Evolutionary conservation across 2,797 vertebrate species (phyloP).

Genomic region (Parauchenoglanis ngamensis): DNA sequence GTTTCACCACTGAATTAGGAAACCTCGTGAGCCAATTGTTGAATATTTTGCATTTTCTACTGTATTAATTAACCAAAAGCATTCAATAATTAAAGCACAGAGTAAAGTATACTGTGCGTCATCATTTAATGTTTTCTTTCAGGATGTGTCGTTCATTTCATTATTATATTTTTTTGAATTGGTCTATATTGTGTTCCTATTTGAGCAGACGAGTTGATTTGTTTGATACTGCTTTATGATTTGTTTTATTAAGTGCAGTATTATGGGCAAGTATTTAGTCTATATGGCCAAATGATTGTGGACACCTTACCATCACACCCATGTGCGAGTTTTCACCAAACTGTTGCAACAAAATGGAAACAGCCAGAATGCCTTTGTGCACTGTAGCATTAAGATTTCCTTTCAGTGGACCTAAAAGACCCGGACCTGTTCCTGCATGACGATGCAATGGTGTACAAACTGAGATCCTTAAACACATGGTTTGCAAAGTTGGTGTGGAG

Average conservation of each 20-base stretch:
- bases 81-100: background rate
- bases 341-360: background rate
- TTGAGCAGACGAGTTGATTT: background rate
- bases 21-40: background rate
- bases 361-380: background rate
- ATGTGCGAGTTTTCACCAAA: background rate
- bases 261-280: background rate
- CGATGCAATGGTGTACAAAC: background rate
- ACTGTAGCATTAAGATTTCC: background rate
- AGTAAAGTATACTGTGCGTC: background rate
- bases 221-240: background rate
- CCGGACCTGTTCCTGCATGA: background rate
- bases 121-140: background rate
- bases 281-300: background rate
- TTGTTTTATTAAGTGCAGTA: background rate
- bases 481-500: background rate
- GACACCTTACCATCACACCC: background rate
- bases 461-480: background rate
- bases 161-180: background rate
- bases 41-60: background rate
- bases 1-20: background rate
- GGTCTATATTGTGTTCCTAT: background rate
- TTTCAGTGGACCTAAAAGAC: background rate
- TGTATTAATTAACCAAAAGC: background rate
- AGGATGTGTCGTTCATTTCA: background rate